These are phyloP conservation scores for Bombyx huttoni DNA, from an alignment of 2,888 invertebrate genomes.

Conservation along the genomic window DNA sequence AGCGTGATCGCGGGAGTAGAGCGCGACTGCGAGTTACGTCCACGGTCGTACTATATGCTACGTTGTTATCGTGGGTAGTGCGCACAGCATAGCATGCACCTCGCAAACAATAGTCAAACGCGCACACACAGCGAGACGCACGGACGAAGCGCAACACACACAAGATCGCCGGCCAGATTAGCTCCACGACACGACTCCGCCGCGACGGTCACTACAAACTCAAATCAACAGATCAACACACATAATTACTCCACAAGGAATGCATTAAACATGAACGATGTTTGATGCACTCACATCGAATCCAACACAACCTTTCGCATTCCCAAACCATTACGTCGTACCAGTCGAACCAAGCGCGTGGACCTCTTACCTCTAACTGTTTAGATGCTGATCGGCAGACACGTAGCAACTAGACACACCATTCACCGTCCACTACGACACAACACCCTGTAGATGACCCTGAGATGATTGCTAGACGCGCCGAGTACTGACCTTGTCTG, in stretches of 20 bases:
- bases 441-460: conserved; percentile 16
- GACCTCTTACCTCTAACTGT: neutral
- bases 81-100: conserved; percentile 29
- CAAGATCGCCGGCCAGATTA: conserved; percentile 70
- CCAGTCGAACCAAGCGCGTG: neutral
- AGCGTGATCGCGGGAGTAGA: conserved; percentile 35
- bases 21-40: conserved; percentile 20
- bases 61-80: conserved; percentile 1
- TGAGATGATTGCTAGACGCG: conserved; percentile 16
- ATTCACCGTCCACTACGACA: neutral
- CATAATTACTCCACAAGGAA: conserved; percentile 1
- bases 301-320: neutral
- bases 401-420: neutral
- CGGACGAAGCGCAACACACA: conserved; percentile 58
- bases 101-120: conserved; percentile 47
- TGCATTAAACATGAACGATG: conserved; percentile 1
- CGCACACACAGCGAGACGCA: conserved; percentile 31
- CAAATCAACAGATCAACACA: conserved; percentile 39
- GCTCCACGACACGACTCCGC: conserved; percentile 30
- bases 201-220: conserved; percentile 43
- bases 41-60: conserved; percentile 2
- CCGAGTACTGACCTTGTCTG: conserved; percentile 68
- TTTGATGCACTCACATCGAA: conserved; percentile 1
- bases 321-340: neutral
- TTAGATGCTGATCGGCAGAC: neutral